phyloP scores from a whole-genome alignment of 1,140 invertebrate genomes.

The Brachionus calyciflorus region DNA sequence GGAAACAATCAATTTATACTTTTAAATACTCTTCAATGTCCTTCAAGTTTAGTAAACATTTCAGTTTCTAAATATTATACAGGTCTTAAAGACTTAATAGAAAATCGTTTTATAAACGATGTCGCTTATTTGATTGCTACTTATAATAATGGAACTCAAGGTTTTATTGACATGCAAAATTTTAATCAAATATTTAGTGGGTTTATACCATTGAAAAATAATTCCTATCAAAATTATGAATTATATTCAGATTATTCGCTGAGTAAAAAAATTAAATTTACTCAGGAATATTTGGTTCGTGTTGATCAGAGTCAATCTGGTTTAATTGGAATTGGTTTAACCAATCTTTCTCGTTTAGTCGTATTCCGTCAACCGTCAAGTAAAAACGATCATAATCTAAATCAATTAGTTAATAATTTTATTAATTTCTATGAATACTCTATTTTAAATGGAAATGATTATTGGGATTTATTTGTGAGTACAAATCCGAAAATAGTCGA shows the following conservation, averaged over 20 bases:
- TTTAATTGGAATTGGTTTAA: neutral
- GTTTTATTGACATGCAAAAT: neutral
- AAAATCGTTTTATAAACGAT: neutral
- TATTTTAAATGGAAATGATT: conserved; percentile 7
- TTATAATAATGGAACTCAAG: conserved; percentile 12
- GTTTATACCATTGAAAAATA: neutral
- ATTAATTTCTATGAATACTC: conserved; percentile 10
- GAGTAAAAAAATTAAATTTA: conserved; percentile 7
- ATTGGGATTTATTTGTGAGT: conserved; percentile 16
- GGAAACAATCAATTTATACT: neutral
- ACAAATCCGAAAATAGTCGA: conserved; percentile 26
- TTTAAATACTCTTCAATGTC: neutral
- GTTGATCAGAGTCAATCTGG: neutral
- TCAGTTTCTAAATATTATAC: neutral
- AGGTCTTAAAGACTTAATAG: neutral
- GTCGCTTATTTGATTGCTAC: neutral
- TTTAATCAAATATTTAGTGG: neutral
- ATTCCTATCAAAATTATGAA: neutral
- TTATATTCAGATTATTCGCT: neutral
- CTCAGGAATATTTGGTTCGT: neutral
- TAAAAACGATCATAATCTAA: neutral
- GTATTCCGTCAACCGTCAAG: neutral
- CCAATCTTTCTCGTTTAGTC: conserved; percentile 13
- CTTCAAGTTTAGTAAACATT: neutral
- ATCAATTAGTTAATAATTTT: neutral